phyloP scores from a whole-genome alignment of 23 tunicate genomes.

The Ciona savignyi region DNA sequence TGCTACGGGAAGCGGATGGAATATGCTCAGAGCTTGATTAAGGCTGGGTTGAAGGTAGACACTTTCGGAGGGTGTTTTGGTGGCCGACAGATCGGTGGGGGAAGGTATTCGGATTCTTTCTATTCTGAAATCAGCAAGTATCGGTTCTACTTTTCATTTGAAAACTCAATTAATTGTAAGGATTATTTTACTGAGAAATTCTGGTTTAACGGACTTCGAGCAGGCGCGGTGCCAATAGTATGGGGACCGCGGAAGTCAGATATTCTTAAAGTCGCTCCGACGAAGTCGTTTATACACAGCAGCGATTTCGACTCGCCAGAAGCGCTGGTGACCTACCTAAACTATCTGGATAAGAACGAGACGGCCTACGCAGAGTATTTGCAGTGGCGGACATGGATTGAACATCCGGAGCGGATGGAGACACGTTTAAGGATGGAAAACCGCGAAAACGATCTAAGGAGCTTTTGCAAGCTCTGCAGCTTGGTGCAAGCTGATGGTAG shows the following conservation, averaged over 20 bases:
- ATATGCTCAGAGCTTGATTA: background rate
- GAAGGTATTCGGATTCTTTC: constrained; percentile 15
- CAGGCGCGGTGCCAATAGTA: background rate
- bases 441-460: constrained; percentile 66
- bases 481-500: constrained; percentile 55
- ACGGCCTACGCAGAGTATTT: background rate
- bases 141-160: background rate
- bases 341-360: background rate
- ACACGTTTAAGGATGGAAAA: constrained; percentile 33
- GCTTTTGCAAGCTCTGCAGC: constrained; percentile 73
- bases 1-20: background rate
- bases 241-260: background rate
- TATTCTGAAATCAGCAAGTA: background rate
- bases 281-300: background rate
- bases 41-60: background rate
- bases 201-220: background rate
- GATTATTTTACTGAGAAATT: background rate
- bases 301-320: background rate
- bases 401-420: constrained; percentile 50
- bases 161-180: background rate
- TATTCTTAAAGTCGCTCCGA: background rate
- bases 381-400: constrained; percentile 33
- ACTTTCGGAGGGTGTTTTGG: background rate
- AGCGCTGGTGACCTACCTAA: background rate
- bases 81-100: background rate